A percentile compares a stretch with the other conserved stretches of the same genome.
These are phyloP conservation scores for Nebria brevicollis DNA, from an alignment of 2,888 invertebrate genomes.

Conservation along the genomic window DNA sequence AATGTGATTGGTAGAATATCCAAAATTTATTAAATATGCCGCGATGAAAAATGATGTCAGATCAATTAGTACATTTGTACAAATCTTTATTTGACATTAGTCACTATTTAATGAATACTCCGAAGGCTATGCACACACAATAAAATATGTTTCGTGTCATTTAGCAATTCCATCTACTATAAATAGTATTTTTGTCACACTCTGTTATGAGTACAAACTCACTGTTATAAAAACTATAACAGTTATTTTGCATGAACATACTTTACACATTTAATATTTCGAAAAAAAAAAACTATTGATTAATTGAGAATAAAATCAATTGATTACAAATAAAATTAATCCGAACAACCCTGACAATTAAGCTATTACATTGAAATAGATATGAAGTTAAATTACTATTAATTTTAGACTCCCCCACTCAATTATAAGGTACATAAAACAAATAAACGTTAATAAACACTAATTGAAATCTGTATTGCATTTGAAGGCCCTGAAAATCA, in stretches of 20 bases:
- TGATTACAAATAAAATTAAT: not conserved
- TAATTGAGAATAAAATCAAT: not conserved
- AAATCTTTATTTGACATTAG: not conserved
- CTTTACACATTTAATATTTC: too few relatives aligned
- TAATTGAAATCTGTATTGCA: not conserved
- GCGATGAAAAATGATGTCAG: not conserved
- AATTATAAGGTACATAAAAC: conserved; percentile 11
- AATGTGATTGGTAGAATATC: too few relatives aligned
- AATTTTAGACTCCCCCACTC: not conserved
- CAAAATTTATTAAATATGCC: too few relatives aligned
- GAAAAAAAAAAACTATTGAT: not conserved
- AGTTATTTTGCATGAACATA: not conserved
- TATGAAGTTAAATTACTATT: not conserved
- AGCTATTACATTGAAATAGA: not conserved
- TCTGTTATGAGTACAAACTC: not conserved
- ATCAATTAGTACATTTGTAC: not conserved
- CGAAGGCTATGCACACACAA: not conserved
- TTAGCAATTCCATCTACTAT: not conserved
- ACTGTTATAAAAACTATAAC: not conserved
- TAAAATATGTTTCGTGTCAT: not conserved
- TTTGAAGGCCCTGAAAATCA: not conserved
- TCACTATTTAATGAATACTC: not conserved
- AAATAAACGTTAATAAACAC: not conserved
- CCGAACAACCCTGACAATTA: not conserved
- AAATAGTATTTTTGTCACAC: not conserved